Evolutionary conservation across 2,797 vertebrate species (phyloP).

Genomic region (Orestias chungarensis): DNA sequence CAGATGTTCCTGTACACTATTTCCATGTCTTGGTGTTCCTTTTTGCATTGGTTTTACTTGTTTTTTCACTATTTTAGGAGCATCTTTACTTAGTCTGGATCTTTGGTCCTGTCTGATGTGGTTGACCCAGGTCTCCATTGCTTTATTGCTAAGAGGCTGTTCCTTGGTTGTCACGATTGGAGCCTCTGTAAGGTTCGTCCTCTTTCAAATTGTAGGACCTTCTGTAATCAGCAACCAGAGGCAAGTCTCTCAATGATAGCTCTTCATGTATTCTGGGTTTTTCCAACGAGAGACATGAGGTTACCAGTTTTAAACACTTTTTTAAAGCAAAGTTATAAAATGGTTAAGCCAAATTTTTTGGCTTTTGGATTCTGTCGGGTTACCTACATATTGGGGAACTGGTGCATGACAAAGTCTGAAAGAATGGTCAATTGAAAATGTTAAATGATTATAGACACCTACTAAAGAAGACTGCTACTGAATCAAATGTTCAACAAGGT

Average conservation of each 20-base stretch:
- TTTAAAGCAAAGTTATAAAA: neutral
- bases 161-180: neutral
- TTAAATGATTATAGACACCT: no score
- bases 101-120: neutral
- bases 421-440: neutral
- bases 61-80: no score
- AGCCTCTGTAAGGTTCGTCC: neutral
- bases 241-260: neutral
- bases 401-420: neutral
- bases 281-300: neutral
- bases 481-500: neutral
- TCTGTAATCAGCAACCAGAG: neutral
- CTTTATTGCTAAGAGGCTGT: neutral
- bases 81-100: no score
- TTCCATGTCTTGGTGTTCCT: neutral
- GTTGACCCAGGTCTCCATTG: neutral
- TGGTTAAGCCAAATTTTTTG: neutral
- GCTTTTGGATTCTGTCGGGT: neutral
- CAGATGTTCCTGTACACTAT: no score
- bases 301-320: neutral
- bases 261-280: neutral
- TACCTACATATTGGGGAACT: neutral
- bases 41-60: no score
- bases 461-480: neutral
- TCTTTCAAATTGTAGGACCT: neutral